Conservation (phyloP, 2,113 vertebrate genomes). For the Urocolius indicus region DNA sequence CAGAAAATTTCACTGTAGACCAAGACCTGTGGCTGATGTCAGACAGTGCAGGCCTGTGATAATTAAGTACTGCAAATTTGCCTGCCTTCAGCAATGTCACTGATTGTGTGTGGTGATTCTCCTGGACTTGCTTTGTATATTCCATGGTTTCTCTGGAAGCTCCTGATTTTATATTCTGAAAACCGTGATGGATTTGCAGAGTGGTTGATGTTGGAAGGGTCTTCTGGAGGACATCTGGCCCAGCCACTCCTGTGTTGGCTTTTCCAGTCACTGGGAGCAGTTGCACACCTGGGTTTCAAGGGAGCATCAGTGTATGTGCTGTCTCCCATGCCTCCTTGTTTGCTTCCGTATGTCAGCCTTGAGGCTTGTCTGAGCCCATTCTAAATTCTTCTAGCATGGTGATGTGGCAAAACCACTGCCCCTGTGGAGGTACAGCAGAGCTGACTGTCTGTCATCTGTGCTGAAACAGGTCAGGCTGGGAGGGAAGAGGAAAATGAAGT, state of each 20-base stretch:
- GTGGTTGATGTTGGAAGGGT: background rate
- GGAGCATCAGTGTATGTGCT: background rate
- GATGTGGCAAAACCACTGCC: background rate
- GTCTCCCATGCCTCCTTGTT: background rate
- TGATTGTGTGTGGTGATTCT: background rate
- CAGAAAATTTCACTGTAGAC: background rate
- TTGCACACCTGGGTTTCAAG: background rate
- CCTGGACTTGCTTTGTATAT: background rate
- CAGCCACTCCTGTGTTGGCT: fast-evolving
- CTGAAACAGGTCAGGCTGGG: background rate
- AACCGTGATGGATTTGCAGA: background rate
- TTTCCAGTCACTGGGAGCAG: background rate
- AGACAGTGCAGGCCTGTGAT: background rate
- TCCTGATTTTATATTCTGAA: background rate
- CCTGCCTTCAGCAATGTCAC: background rate
- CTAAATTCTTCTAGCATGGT: background rate
- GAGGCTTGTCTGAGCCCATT: background rate
- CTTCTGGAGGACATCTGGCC: background rate
- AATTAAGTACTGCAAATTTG: background rate
- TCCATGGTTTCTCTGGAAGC: background rate
- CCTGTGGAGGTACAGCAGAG: background rate
- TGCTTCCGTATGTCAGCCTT: background rate
- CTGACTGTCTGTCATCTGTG: background rate
- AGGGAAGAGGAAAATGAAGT: background rate
- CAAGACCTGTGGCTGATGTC: background rate